Evolutionary conservation across 2,797 vertebrate species (phyloP), one percentile per base, ranked within the genome.

Genomic region (Melanotaenia parkinsoni): DNA sequence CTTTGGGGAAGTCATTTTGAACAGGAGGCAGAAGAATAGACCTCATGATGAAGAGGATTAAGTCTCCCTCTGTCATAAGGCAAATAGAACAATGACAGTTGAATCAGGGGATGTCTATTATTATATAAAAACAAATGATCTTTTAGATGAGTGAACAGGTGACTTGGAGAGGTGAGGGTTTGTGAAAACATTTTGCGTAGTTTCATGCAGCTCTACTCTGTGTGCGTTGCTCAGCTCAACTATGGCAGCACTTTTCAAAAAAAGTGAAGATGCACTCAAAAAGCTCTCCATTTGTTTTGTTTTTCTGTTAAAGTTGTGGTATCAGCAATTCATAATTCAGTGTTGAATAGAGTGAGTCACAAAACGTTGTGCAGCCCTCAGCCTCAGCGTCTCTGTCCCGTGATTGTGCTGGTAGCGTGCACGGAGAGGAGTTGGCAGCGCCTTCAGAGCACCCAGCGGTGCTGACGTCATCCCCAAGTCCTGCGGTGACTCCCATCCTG

Each of bases 391-490:
- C 59, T 70, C 54, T 63, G 72, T 62, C 38, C n/a, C 64, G 40
- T 22, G 10, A 66, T 67, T 57, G 69, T 37, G 56, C 61, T 63
- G 57, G 47, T 43, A 73, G 70, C 82, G 58, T 14, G 50, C 50
- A n/a, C 47, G 53, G 62, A 76, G 70, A 12, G 38, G 74, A 81
- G 71, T 81, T 88, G 90, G 89, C 87, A 75, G 79, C 50, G 78
- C 82, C 81, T 88, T 88, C 84, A 84, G 84, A 86, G 86, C 71
- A 70, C 83, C 85, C 83, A 54, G 63, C 82, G 78, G 79, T 82
- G 81, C 88, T 93, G 91, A 94, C 90, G 92, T 94, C 90, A 93
- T 76, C 14, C 61, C 56, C 22, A 88, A 86, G 86, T 74, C 75
- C 84, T 89, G 90, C 51, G 85, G 90, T 80, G 82, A 76, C 73